phyloP scores from a whole-genome alignment of 2,888 invertebrate genomes.

The Tyria jacobaeae region DNA sequence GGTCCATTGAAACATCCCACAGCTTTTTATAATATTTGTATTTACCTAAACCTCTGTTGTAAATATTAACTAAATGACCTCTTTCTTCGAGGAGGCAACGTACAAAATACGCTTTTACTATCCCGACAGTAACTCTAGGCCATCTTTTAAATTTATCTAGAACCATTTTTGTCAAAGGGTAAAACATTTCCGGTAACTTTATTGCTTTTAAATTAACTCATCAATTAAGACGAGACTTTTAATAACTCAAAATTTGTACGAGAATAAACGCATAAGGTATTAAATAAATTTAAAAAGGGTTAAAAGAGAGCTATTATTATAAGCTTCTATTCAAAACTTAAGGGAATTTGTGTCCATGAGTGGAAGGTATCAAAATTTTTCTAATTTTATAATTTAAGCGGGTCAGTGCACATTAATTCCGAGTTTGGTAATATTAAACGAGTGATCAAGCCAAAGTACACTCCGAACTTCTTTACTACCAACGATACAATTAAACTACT shows the following conservation, averaged over 20 bases:
- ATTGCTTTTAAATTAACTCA: background rate
- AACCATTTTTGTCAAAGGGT: background rate
- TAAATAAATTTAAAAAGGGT: background rate
- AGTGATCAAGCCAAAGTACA: slow-evolving; percentile 40
- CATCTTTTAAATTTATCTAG: slow-evolving; percentile 2
- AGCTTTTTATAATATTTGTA: slow-evolving; percentile 47
- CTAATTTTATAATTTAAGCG: slow-evolving; percentile 45
- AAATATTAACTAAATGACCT: slow-evolving; percentile 47
- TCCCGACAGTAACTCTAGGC: slow-evolving; percentile 15
- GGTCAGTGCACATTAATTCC: slow-evolving; percentile 40
- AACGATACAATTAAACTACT: slow-evolving; percentile 23
- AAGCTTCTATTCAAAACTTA: background rate
- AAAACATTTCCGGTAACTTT: background rate
- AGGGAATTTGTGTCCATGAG: slow-evolving; percentile 21
- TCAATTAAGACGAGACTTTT: background rate
- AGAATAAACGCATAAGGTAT: background rate
- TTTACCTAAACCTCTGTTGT: slow-evolving; percentile 37
- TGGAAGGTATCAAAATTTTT: slow-evolving; percentile 33
- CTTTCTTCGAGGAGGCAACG: slow-evolving; percentile 32
- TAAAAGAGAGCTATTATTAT: background rate
- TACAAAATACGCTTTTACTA: slow-evolving; percentile 41
- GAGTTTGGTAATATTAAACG: slow-evolving; percentile 43
- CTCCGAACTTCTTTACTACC: slow-evolving; percentile 27
- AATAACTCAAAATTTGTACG: background rate
- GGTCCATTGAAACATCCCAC: slow-evolving; percentile 29